phyloP scores from a whole-genome alignment of 2,113 vertebrate species.

The Myanophis thanlyinensis region DNA sequence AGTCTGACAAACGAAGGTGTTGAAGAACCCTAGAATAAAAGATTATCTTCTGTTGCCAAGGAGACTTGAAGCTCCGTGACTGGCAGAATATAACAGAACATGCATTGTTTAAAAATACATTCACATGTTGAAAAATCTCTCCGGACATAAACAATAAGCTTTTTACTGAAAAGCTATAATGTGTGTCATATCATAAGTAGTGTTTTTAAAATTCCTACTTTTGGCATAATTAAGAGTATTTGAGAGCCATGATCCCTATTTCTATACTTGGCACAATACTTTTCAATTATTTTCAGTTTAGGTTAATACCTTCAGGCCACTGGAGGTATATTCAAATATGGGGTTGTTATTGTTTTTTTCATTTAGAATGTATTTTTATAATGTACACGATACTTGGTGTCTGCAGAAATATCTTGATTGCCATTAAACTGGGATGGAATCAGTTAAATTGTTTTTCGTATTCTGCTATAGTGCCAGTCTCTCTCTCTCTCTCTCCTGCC shows the following conservation, averaged over 20 bases:
- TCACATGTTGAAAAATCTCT: slow-evolving; percentile 6
- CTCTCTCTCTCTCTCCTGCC: neutral
- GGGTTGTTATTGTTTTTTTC: neutral
- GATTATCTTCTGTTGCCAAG: neutral
- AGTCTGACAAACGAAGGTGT: neutral
- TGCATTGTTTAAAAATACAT: slow-evolving; percentile 11
- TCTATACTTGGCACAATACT: neutral
- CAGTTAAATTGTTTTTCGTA: neutral
- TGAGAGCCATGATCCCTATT: neutral
- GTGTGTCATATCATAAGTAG: neutral
- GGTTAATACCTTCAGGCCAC: neutral
- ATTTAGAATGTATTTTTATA: neutral
- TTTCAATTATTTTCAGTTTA: neutral
- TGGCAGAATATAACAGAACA: neutral
- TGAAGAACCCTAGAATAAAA: neutral
- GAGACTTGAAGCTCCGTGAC: neutral
- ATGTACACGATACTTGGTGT: neutral
- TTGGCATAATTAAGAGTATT: neutral
- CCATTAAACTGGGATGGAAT: neutral
- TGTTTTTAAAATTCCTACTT: neutral
- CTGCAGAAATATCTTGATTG: neutral
- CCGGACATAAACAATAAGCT: neutral
- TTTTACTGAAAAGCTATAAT: neutral
- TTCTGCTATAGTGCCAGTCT: neutral
- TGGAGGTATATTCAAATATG: neutral